phyloP scores from a whole-genome alignment of 2,888 invertebrate species.

The Galerucella nymphaeae region DNA sequence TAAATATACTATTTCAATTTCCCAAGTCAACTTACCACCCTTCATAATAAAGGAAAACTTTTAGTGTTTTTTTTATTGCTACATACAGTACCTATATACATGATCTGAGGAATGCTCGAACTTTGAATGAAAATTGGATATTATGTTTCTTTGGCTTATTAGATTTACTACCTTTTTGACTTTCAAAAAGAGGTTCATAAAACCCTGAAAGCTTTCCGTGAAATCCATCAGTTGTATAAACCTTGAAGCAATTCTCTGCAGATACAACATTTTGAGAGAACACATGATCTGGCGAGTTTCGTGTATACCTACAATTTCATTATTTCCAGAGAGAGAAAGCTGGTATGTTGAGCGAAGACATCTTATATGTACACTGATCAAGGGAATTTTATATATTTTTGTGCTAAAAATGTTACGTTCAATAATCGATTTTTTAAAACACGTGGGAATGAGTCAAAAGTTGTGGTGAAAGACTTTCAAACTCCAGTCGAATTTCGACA shows the following conservation, averaged over 20 bases:
- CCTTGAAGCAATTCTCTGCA: not conserved
- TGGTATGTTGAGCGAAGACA: not conserved
- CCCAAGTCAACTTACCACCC: too few species aligned
- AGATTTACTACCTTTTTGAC: not conserved
- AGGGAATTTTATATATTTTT: too few species aligned
- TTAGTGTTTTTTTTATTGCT: not conserved
- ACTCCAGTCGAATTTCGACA: too few species aligned
- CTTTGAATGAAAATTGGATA: not conserved
- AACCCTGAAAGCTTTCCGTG: not conserved
- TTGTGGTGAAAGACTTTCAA: too few species aligned
- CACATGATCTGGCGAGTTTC: not conserved
- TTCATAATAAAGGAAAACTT: too few species aligned
- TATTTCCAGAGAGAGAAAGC: not conserved
- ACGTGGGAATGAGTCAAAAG: too few species aligned
- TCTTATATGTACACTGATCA: not conserved
- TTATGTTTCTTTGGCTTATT: not conserved
- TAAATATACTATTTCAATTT: too few species aligned
- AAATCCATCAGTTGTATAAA: slow-evolving; percentile 10
- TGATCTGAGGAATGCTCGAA: not conserved
- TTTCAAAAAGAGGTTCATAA: not conserved
- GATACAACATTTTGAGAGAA: slow-evolving; percentile 2
- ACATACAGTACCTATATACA: not conserved
- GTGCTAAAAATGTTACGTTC: too few species aligned
- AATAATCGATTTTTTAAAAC: too few species aligned
- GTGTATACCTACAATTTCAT: not conserved